A percentile compares a stretch with the other conserved stretches of the same genome.
phyloP scores from a whole-genome alignment of 1,140 invertebrate species.

The Thereuonema tuberculata region DNA sequence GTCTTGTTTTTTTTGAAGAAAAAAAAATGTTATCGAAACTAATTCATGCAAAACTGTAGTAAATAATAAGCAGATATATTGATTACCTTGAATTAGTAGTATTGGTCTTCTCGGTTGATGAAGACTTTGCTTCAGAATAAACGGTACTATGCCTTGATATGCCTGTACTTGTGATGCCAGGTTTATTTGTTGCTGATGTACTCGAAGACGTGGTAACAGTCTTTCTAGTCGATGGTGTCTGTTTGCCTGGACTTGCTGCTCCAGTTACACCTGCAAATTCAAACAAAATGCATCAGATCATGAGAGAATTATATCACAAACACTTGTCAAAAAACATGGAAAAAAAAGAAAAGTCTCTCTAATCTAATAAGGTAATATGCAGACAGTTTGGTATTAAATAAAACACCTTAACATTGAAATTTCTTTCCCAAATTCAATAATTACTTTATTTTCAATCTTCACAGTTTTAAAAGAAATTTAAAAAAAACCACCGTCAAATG shows the following conservation, averaged over 20 bases:
- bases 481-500: no score
- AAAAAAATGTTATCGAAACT: no score
- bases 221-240: conserved; percentile 7
- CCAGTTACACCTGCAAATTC: conserved; percentile 1
- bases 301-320: not conserved
- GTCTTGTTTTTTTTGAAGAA: no score
- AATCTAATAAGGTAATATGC: not conserved
- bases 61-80: no score
- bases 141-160: conserved; percentile 24
- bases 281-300: no score
- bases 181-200: not conserved
- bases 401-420: no score
- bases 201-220: conserved; percentile 9
- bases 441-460: no score
- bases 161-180: conserved; percentile 12
- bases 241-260: conserved; percentile 15
- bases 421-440: no score
- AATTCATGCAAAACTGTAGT: no score
- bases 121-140: conserved; percentile 46
- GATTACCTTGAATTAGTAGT: conserved; percentile 44
- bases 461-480: no score
- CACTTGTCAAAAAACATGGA: conserved; percentile 10
- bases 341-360: conserved; percentile 2
- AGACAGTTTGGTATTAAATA: no score
- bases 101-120: conserved; percentile 57